Evolutionary conservation across 2,113 vertebrate species (phyloP).

Genomic region (Piprites chloris): DNA sequence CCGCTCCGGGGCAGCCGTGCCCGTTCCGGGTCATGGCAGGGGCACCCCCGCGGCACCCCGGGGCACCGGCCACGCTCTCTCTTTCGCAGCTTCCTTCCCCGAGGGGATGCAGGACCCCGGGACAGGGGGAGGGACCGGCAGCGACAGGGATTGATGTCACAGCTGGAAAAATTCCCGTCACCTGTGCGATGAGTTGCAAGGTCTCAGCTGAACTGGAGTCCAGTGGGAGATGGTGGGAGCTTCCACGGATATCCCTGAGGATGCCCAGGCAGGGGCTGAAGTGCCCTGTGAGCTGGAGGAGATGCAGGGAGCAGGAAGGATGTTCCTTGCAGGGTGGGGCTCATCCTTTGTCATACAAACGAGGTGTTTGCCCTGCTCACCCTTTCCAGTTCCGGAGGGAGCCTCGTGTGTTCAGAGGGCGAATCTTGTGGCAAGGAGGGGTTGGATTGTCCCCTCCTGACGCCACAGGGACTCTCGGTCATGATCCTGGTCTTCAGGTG

Average conservation of each 20-base stretch:
- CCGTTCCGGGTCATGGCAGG: neutral
- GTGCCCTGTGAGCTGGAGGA: neutral
- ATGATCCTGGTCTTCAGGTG: neutral
- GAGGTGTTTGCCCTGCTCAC: rapidly evolving
- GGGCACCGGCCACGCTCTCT: neutral
- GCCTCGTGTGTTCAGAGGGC: rapidly evolving
- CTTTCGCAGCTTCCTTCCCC: neutral
- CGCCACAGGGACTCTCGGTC: rapidly evolving
- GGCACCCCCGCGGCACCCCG: neutral
- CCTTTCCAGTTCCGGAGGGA: rapidly evolving
- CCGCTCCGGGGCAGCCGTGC: neutral
- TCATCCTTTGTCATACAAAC: too few species aligned
- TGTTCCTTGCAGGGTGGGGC: neutral
- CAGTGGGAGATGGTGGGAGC: neutral
- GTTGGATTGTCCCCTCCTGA: neutral
- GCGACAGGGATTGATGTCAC: rapidly evolving
- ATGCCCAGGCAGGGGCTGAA: neutral
- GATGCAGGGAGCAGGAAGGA: neutral
- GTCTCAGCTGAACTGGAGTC: neutral
- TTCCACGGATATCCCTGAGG: rapidly evolving
- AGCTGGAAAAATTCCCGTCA: rapidly evolving
- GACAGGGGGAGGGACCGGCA: neutral
- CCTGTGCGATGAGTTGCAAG: neutral
- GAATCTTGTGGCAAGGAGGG: neutral
- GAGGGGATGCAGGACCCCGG: too few species aligned